Base-by-base conservation (phyloP, 2,888 invertebrate genomes). In the Drosophila nr. fundita region DNA sequence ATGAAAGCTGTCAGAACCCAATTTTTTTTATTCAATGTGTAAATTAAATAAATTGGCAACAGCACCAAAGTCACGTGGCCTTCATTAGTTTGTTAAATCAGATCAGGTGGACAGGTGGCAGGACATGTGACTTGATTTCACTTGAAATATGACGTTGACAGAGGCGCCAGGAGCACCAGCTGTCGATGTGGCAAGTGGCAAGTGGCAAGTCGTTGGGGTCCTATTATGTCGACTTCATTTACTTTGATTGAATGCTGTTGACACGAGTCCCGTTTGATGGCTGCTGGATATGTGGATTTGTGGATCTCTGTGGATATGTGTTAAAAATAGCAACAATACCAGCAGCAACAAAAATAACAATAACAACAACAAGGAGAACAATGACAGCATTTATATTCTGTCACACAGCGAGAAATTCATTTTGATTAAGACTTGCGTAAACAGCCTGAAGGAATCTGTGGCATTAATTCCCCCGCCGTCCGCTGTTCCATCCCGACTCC, bases 391-490 rank as follows among this genome's bases (percentile, higher is more conserved):
- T 34, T 63, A 38, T 72, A 62, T 78, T 62, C 71, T 38, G 81
- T 69, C 74, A 61, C 66, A 74, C 66, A 68, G 64, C 50, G 36
- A 48, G 58, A 77, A 81, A 71, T 75, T 57, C 67, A 60, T 67
- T 80, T 83, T 80, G 86, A 86, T 86, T 80, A 83, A 86, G 83
- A 71, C 74, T 76, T 82, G 58, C 54, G 86, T 73, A 76, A 83
- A 82, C 85, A 86, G 50, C 64, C 70, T 59, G 74, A 81, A 74
- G 75, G 68, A 58, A 58, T 42, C 68, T 73, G 53, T 21, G 36
- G 38, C 27, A 49, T 61, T 68, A 71, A 69, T 42, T 54, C 36
- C 36, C 36, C 62, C 53, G 36, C 45, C 27, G 7, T 13, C 13
- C 18, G 1, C 49, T 7, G 2, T 5, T 3, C 30, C 29, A 4